Conservation (phyloP, 2,888 invertebrate species). For the Stegana nigrithorax region DNA sequence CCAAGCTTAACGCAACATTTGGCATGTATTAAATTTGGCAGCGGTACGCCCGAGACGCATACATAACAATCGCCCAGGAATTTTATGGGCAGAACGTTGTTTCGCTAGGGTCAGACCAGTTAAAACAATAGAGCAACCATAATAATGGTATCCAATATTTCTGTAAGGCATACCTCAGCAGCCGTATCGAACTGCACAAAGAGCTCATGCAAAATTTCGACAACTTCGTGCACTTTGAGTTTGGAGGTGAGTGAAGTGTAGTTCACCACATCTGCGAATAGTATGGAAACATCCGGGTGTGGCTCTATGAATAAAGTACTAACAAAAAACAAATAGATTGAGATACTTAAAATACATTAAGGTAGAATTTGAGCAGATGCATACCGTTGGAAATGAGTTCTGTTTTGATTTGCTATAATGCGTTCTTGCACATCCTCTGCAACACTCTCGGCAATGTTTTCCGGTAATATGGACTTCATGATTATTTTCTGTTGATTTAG, state of each 20-base stretch:
- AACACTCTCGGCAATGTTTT: too few species aligned
- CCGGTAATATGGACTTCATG: too few species aligned
- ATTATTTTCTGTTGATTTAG: too few species aligned
- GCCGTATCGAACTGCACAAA: conserved; percentile 91
- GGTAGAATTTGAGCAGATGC: too few species aligned
- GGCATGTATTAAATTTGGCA: conserved; percentile 81
- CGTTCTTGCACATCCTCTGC: too few species aligned
- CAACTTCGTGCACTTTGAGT: conserved; percentile 81
- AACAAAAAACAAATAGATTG: too few species aligned
- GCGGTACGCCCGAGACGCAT: conserved; percentile 87
- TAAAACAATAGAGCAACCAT: neutral
- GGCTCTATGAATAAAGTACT: conserved; percentile 72
- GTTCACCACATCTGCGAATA: conserved; percentile 92
- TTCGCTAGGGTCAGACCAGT: conserved; percentile 69
- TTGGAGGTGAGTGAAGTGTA: conserved; percentile 82
- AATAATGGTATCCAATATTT: too few species aligned
- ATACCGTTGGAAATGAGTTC: too few species aligned
- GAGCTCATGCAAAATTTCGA: conserved; percentile 86
- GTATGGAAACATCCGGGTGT: conserved; percentile 86
- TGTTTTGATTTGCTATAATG: too few species aligned
- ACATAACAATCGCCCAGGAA: conserved; percentile 94
- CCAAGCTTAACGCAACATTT: conserved; percentile 89
- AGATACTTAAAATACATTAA: too few species aligned
- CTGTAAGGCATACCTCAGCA: conserved; percentile 74
- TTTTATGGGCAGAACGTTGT: conserved; percentile 85